Evolutionary conservation across 2,797 vertebrate species (phyloP), one percentile per base, ranked within the genome.

Genomic region (Myotis vivesi): DNA sequence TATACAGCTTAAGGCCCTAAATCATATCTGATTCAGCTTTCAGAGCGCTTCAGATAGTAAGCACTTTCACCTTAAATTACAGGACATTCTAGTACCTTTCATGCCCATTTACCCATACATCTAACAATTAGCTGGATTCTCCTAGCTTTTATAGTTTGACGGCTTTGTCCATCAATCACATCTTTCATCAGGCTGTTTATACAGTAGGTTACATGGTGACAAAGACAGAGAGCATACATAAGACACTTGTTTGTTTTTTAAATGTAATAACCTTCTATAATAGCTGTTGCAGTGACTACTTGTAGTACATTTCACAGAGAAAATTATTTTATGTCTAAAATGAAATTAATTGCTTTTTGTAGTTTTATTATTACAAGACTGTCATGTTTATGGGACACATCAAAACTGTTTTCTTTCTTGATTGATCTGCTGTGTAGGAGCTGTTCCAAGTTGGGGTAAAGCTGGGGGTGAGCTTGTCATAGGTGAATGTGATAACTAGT

Each of bases 191-290:
- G 71, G 76, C 94, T 97, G 57, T 98, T 98, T 98, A 77, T 97
- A 91, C 23, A 96, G 91, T 95, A 94, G 77, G 76, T 96, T 97
- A 92, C 41, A 25, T 0, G 8, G 82, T 96, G 92, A 97, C 89
- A 96, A 96, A 96, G 93, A 88, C 66, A 88, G 72, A 96, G 38
- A 77, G 16, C 0, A 6, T 85, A 94, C 72, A 77, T 94, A 95
- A 97, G 91, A 90, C 62, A 91, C 94, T 62, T 30, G 59, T 30
- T 30, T 62, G 8, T 95, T 97, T 96, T 98, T 97, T 96, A 82
- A 97, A 97, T 86, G 62, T 90, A 97, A 96, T 97, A 97, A 97
- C 94, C 80, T 95, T 97, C 98, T 96, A 95, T 94, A 97, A 94
- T 93, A 97, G 96, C 95, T 97, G 85, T 97, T 97, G 94, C 77